Base-by-base conservation (phyloP, 2,113 vertebrate genomes). In the Scatophagus argus region DNA sequence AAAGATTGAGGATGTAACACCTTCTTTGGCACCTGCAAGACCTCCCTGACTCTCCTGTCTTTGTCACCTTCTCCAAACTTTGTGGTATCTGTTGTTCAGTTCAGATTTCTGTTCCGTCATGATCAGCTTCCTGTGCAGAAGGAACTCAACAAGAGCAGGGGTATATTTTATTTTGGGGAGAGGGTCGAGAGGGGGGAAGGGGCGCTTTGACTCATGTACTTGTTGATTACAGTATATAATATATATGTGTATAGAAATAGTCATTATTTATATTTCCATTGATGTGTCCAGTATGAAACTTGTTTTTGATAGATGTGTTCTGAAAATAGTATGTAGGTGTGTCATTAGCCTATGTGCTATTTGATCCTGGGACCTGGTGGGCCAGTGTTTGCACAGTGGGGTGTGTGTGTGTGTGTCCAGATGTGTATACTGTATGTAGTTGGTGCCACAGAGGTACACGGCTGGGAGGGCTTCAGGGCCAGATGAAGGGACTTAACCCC, bases 211-310 rank as follows among this genome's bases (percentile, higher is more conserved):
- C 82, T 88, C 63, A 74, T 59, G 56, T 87, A 75, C 61, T 74
- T 61, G 71, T 81, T 76, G 70, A 85, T 75, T 72, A 77, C 44
- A 68, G 34, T 82, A 84, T 74, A 71, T 58, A 79, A 56, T 67
- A 69, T 38, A 66, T 62, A 34, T 89, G 54, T 92, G 75, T 89
- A 90, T 87, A 80, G 82, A 90, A 84, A 84, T 89, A 85, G 82
- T 89, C 83, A 77, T 94, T 93, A 94, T 94, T 92, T 90, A 94
- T 90, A 90, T 92, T 93, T 91, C 73, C 80, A 85, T 85, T 77
- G 66, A 80, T 62, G 81, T 91, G 79, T 88, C 76, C 47, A 74
- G 85, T 90, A 89, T 88, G 79, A 82, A 77, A 77, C 81, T n/a
- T 34, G 78, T 86, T 90, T 74, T 89, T 80, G 83, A 87, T 91